Conservation (phyloP, 2,113 vertebrate genomes). For the Cheirogaleus medius region DNA sequence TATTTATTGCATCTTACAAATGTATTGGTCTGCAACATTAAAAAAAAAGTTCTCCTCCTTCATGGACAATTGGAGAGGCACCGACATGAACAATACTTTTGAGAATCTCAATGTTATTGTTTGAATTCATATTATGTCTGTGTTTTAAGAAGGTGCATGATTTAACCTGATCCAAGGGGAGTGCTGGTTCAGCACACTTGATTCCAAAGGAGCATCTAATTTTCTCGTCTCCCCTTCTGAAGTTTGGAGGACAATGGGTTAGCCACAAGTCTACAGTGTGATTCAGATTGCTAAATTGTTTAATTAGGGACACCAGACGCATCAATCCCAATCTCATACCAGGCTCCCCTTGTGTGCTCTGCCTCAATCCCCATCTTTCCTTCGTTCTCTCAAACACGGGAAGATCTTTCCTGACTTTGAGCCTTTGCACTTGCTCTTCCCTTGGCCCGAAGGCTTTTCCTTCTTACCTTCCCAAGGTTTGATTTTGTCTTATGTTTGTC, state of each 20-base stretch:
- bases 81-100: background rate
- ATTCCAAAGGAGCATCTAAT: constrained; percentile 33
- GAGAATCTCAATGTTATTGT: background rate
- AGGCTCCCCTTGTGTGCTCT: no score
- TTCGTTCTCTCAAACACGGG: background rate
- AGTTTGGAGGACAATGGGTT: constrained; percentile 25
- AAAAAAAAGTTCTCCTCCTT: background rate
- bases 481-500: background rate
- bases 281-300: background rate
- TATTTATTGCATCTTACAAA: background rate
- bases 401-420: background rate
- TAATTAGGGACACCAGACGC: background rate
- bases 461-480: background rate
- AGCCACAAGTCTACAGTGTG: background rate
- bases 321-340: background rate
- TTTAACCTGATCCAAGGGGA: constrained; percentile 37
- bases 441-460: background rate
- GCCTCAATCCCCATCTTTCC: background rate
- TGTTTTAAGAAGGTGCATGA: background rate
- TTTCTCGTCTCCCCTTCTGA: constrained; percentile 43
- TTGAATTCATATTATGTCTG: background rate
- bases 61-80: background rate
- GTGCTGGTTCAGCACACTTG: constrained; percentile 11
- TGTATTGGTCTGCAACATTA: background rate
- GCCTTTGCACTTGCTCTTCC: background rate